Evolutionary conservation across 2,113 vertebrate genomes (phyloP), one percentile per base, ranked within the genome.

Genomic region (Lepus americanus): DNA sequence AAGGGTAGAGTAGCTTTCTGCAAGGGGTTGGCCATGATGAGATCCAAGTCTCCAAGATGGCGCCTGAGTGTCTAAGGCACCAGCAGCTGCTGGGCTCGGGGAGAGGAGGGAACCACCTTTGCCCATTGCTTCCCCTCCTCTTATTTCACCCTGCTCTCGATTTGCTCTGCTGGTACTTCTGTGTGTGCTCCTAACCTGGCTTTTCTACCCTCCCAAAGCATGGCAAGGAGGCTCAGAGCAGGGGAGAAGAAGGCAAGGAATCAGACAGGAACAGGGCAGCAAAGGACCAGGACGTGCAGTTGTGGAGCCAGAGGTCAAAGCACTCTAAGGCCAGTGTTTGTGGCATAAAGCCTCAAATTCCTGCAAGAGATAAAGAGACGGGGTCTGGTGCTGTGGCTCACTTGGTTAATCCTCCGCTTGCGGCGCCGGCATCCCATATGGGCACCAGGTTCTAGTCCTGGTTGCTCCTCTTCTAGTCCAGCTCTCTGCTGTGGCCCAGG

Each of bases 1-100:
- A 67, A 80, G 12, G 63, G 36, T 33, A 72, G 53, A 91, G 36
- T 5, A 0, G 20, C 73, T 55, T 33, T 80, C 59, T 39, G 22
- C 12, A 16, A 55, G 5, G 25, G 39, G 27, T 20, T 1, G 29
- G 85, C 23, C 33, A 59, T 49, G 9, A 59, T 22, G 76, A 53
- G 0, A 0, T 59, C 22, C n/a, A 22, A 61, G 17, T 59, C 55
- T 59, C 55, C 55, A 19, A 59, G 84, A 49, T 53, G 79, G 64
- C 0, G 0, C 44, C 22, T 39, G 27, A 61, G 39, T 0, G 3
- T 72, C 36, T 64, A 22, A 14, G 20, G 1, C 9, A 20, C 49
- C 2, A 11, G 66, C n/a, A 63, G 19, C 14, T 64, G 69, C 12
- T 20, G 49, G 77, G 39, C 23, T 23, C 31, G 10, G 16, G 31